Percentiles rank a stretch among this genome's conserved stretches.
phyloP scores from a whole-genome alignment of 2,888 invertebrate genomes.

The Melinopterus prodromus region DNA sequence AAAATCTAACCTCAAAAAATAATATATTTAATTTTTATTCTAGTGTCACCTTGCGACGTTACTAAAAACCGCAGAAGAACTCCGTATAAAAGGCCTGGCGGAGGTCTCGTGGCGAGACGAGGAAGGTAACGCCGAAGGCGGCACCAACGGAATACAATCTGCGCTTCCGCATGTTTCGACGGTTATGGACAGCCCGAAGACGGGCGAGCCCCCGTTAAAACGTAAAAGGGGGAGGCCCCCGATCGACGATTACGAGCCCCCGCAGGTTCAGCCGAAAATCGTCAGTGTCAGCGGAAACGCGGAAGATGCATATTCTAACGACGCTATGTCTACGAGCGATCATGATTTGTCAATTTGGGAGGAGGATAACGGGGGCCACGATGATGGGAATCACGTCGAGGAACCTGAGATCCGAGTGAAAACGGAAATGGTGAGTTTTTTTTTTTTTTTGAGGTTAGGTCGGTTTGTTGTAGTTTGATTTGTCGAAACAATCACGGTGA shows the following conservation, averaged over 20 bases:
- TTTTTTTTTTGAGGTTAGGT: conserved; percentile 7
- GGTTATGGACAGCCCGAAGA: conserved; percentile 57
- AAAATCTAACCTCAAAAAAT: conserved; percentile 14
- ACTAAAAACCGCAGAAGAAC: conserved; percentile 90
- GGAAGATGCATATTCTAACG: conserved; percentile 58
- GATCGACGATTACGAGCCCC: conserved; percentile 66
- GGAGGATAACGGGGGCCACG: conserved; percentile 55
- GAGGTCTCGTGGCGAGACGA: conserved; percentile 87
- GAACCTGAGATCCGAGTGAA: conserved; percentile 55
- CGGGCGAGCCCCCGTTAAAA: conserved; percentile 60
- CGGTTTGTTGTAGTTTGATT: not conserved
- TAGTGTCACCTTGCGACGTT: conserved; percentile 88
- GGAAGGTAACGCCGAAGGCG: conserved; percentile 55
- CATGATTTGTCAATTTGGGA: conserved; percentile 59
- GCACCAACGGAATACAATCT: conserved; percentile 51
- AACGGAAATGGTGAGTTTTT: conserved; percentile 49
- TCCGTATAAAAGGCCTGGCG: conserved; percentile 90
- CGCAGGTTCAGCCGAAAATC: conserved; percentile 5
- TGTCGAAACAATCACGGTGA: too few relatives aligned
- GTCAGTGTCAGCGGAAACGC: conserved; percentile 45
- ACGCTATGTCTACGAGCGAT: conserved; percentile 59
- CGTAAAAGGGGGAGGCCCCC: conserved; percentile 74
- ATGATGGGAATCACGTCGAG: conserved; percentile 46
- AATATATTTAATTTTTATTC: conserved; percentile 47
- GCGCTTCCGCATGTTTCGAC: conserved; percentile 59